Evolutionary conservation across 2,113 vertebrate genomes (phyloP).

Genomic region (Marcusenius ussheri): DNA sequence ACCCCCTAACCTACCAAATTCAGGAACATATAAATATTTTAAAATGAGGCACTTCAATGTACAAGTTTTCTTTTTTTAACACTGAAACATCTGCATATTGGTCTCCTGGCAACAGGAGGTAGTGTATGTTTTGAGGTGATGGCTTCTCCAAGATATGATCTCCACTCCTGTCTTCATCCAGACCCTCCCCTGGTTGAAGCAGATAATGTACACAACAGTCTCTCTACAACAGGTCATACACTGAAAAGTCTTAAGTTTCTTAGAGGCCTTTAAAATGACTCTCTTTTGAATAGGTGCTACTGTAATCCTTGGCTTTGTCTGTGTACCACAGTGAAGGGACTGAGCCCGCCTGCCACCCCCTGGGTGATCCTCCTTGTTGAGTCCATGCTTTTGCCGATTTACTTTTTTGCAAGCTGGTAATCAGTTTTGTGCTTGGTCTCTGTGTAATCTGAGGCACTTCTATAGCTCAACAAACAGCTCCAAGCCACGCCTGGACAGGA

Average conservation of each 20-base stretch:
- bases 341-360: neutral
- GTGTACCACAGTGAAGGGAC: constrained; percentile 16
- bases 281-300: constrained; percentile 7
- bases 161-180: constrained; percentile 11
- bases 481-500: neutral
- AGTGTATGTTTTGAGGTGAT: constrained; percentile 12
- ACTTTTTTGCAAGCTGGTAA: constrained; percentile 29
- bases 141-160: constrained; percentile 19
- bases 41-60: constrained; percentile 39
- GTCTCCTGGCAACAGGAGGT: constrained; percentile 35
- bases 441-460: constrained; percentile 44
- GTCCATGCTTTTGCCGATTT: neutral
- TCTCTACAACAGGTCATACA: constrained; percentile 22
- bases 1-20: constrained; percentile 18
- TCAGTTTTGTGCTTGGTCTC: constrained; percentile 32
- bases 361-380: neutral
- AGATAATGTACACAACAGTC: neutral
- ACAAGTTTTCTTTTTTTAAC: constrained; percentile 24
- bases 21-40: constrained; percentile 33
- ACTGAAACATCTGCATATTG: constrained; percentile 39
- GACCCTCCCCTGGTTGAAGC: constrained; percentile 12
- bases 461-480: neutral
- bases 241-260: neutral
- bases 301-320: constrained; percentile 21
- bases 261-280: constrained; percentile 1